Conservation (phyloP, 1,140 invertebrate genomes). For the Zaprionus tsacasi region DNA sequence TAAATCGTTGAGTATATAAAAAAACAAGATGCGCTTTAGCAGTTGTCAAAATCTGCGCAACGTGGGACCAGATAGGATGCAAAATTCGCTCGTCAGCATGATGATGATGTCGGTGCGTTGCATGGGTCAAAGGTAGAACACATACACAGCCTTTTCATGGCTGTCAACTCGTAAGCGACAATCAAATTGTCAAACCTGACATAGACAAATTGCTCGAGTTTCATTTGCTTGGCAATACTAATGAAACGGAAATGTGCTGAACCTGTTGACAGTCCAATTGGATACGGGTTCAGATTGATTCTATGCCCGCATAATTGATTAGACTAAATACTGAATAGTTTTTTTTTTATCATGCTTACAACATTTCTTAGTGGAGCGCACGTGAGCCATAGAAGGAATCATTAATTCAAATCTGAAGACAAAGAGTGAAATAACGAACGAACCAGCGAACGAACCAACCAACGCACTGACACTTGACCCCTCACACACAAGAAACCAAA, state of each 20-base stretch:
- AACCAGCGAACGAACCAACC: background rate
- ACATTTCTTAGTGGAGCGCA: slow-evolving; percentile 14
- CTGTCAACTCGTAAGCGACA: slow-evolving; percentile 35
- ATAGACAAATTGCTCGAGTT: slow-evolving; percentile 55
- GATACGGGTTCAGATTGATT: slow-evolving; percentile 52
- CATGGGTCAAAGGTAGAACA: slow-evolving; percentile 27
- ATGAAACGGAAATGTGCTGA: slow-evolving; percentile 64
- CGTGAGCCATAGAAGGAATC: slow-evolving; percentile 54
- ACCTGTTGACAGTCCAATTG: slow-evolving; percentile 26
- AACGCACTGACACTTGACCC: slow-evolving; percentile 78
- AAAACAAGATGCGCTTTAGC: background rate
- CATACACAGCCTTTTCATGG: slow-evolving; percentile 32
- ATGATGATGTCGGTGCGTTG: background rate
- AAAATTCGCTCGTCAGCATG: background rate
- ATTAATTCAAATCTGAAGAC: slow-evolving; percentile 65
- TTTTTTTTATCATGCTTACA: slow-evolving; percentile 12
- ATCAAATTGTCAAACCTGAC: slow-evolving; percentile 59
- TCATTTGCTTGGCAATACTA: slow-evolving; percentile 31
- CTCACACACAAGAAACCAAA: slow-evolving; percentile 54
- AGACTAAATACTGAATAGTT: slow-evolving; percentile 12
- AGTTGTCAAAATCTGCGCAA: slow-evolving; percentile 8
- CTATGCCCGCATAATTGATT: slow-evolving; percentile 23
- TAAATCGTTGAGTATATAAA: background rate
- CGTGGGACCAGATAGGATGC: slow-evolving; percentile 11
- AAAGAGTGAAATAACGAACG: slow-evolving; percentile 38